Base-by-base conservation (phyloP, 2,797 vertebrate genomes). In the Melanotaenia boesemani region DNA sequence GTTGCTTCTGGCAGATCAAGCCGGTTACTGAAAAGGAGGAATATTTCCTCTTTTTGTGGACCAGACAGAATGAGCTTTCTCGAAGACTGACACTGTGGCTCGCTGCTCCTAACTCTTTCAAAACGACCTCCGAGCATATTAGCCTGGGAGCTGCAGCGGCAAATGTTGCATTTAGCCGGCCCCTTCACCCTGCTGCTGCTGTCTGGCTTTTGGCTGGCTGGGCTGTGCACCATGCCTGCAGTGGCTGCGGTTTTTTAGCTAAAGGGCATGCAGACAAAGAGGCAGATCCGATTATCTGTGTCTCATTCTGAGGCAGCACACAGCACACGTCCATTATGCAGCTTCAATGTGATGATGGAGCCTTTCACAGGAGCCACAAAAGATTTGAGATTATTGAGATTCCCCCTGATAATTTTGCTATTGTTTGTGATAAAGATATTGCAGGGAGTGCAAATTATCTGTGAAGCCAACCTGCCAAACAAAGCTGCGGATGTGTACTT, bases 241-340 rank as follows among this genome's bases (percentile, higher is more conserved):
- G 86, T 22, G 58, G 85, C 85, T 80, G 74, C n/a, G 52, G 75
- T 86, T 81, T 80, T 81, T 70, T 67, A 80, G 82, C 87, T 85
- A 89, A 91, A 91, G 90, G 88, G 86, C 90, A 87, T 58, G 1
- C 69, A 76, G 79, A 90, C 88, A 91, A 92, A 89, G 84, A 88
- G 82, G 58, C 67, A 82, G 84, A 90, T 90, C 78, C 79, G 81
- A 90, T 90, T 88, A 90, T 90, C 87, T 80, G 81, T 20, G 82
- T 83, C 87, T 90, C 88, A 82, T 85, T 88, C 85, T 69, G 75
- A 82, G 85, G 84, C 86, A 71, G 79, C 78, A 32, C 74, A 59
- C 70, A 61, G 79, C 82, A 81, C 81, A 80, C 58, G 39, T 55
- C 75, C 56, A 86, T 90, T 90, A 86, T 89, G 37, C 6, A 46